A percentile compares a stretch with the other conserved stretches of the same genome.
These are phyloP conservation scores for Drosophila yooni DNA, from an alignment of 2,888 invertebrate species.

Conservation along the genomic window DNA sequence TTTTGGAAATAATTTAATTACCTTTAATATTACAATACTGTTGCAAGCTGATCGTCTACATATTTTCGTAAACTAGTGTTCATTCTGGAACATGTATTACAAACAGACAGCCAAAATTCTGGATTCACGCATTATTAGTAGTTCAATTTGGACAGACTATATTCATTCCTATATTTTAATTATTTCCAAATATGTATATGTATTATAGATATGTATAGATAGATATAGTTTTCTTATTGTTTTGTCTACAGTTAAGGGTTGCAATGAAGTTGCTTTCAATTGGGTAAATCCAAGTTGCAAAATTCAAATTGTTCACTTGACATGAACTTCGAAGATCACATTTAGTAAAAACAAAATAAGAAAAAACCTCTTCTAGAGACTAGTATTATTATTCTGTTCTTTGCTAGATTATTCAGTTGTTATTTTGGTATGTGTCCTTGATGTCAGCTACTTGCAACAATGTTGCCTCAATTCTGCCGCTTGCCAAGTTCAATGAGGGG, in stretches of 20 bases:
- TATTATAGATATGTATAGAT: neutral
- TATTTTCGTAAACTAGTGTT: too few relatives aligned
- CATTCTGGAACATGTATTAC: too few relatives aligned
- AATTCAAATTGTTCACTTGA: neutral
- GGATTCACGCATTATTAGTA: too few relatives aligned
- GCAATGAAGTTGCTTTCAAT: neutral
- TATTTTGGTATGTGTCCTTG: slow-evolving; percentile 34
- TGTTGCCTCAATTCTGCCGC: slow-evolving; percentile 1
- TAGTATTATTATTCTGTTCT: neutral
- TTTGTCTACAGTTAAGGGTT: neutral
- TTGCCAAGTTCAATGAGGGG: slow-evolving; percentile 48
- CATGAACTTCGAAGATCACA: neutral
- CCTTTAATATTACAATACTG: too few relatives aligned
- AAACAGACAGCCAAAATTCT: too few relatives aligned
- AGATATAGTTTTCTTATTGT: neutral
- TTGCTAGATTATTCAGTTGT: neutral
- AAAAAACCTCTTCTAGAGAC: neutral
- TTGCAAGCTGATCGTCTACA: too few relatives aligned
- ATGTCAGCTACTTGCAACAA: slow-evolving; percentile 3
- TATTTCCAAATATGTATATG: neutral
- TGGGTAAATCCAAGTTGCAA: neutral
- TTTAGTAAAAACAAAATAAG: neutral
- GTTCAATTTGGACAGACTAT: neutral
- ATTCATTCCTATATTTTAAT: neutral
- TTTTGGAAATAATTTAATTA: too few relatives aligned